A percentile compares a stretch with the other conserved stretches of the same genome.
Evolutionary conservation across 53 echinoderm and acorn worm species (phyloP).

Genomic region (Crossaster papposus): DNA sequence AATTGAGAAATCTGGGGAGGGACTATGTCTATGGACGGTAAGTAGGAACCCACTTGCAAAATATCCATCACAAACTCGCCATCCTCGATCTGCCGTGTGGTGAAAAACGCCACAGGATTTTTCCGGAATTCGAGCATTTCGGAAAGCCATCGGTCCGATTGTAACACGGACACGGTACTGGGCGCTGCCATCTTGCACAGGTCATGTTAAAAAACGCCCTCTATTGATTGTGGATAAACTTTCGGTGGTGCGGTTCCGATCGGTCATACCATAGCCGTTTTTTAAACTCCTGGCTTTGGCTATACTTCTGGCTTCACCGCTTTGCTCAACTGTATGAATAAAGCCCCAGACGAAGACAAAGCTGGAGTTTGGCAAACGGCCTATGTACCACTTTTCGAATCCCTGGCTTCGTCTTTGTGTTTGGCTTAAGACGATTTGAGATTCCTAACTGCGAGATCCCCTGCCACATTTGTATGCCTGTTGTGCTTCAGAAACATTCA

Average conservation of each 20-base stretch:
- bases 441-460: too few relatives aligned
- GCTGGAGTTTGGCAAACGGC: too few relatives aligned
- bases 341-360: too few relatives aligned
- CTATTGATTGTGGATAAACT: background rate
- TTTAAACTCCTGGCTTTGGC: too few relatives aligned
- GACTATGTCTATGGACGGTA: background rate
- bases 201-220: background rate
- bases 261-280: too few relatives aligned
- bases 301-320: too few relatives aligned
- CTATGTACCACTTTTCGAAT: too few relatives aligned
- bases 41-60: constrained; percentile 50
- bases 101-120: constrained; percentile 69
- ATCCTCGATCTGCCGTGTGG: constrained; percentile 61
- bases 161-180: constrained; percentile 29
- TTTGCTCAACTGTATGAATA: too few relatives aligned
- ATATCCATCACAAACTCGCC: constrained; percentile 83
- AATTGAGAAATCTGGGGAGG: background rate
- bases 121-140: constrained; percentile 67
- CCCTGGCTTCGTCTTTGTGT: too few relatives aligned
- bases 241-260: background rate
- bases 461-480: too few relatives aligned
- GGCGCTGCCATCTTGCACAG: constrained; percentile 56
- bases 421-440: too few relatives aligned
- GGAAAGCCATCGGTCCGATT: constrained; percentile 63
- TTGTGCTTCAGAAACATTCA: too few relatives aligned